Evolutionary conservation across 2,888 invertebrate species (phyloP), one percentile per base, ranked within the genome.

Genomic region (Drosophila tripunctata): DNA sequence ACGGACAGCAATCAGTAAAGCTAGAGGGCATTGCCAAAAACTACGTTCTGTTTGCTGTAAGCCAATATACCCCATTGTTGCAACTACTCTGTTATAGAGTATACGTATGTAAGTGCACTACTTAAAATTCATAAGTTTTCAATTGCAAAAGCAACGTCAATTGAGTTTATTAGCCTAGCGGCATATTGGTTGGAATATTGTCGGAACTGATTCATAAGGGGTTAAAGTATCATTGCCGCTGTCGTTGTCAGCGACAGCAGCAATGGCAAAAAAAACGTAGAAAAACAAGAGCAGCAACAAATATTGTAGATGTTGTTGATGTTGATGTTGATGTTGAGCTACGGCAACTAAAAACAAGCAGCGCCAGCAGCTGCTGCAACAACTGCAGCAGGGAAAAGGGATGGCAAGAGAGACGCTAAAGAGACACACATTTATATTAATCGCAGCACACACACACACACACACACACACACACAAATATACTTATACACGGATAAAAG

Each of bases 241-340:
- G 35, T 47, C 38, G 27, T n/a, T 55, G 54, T 15, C 51, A 62
- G 17, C 44, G 31, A 27, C 36, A 51, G 10, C 7, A 24, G 4
- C 12, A 14, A 7, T 15, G 15, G 19, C 38, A 21, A 7, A n/a
- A 36, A 19, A 10, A 22, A n/a, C 8, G 30, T 14, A 17, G 22
- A n/a, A n/a, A 50, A 21, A n/a, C 27, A 10, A 14, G 41, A 36
- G 15, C 8, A 10, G 22, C 43, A 27, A 30, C 17, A 35, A 43
- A 40, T 64, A 58, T 60, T 74, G 70, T 70, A 62, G 67, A 74
- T 73, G 72, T 60, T 69, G 69, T 60, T 66, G 70, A 74, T 74
- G 57, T 70, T 70, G n/a, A n/a, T n/a, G 62, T 70, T 74, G 65
- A 69, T 61, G 38, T 40, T 57, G 55, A 65, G 40, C 65, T 69